Base-by-base conservation (phyloP, 2,888 invertebrate genomes). In the Polyommatus iphigenia region DNA sequence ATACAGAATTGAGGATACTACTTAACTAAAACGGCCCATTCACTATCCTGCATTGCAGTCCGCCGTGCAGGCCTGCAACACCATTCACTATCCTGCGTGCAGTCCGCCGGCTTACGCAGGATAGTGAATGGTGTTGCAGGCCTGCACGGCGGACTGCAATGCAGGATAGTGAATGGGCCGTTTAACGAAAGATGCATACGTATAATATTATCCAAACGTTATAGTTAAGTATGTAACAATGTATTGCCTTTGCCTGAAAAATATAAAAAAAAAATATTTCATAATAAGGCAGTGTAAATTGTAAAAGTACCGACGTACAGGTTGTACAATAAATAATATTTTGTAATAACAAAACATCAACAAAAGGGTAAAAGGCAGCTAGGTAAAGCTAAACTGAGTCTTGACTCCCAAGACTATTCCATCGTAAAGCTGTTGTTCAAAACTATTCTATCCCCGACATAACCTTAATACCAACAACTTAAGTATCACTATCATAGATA, bases 371-470 rank as follows among this genome's bases (percentile, higher is more conserved):
- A 71, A 71, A 7, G 18, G n/a, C 72, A 10, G n/a, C 15, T 46
- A 46, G 46, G 20, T 24, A 54, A 24, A 54, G 29, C 7, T 29
- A 50, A 18, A 54, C 54, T 75, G 13, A 18, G 13, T 54, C 54
- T 29, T 29, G 32, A 29, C n/a, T 75, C 54, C 50, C 54, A 54
- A 29, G 75, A 24, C 54, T 15, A 54, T 75, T 73, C 6, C 4
- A 50, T 75, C 75, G 75, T 75, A 75, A 75, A 75, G 46, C 54
- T 15, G 5, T 5, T 15, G 50, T 50, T 50, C 15, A 4, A 54
- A 54, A 54, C 54, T 54, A 50, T 54, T 54, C 54, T 54, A 54
- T 18, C 54, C 18, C 54, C 5, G 50, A 54, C 1, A 18, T 0
- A 54, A 54, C 54, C 5, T 18, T 54, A 18, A 54, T 18, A 54